Conservation (phyloP, 2,113 vertebrate genomes). For the Mola mola region DNA sequence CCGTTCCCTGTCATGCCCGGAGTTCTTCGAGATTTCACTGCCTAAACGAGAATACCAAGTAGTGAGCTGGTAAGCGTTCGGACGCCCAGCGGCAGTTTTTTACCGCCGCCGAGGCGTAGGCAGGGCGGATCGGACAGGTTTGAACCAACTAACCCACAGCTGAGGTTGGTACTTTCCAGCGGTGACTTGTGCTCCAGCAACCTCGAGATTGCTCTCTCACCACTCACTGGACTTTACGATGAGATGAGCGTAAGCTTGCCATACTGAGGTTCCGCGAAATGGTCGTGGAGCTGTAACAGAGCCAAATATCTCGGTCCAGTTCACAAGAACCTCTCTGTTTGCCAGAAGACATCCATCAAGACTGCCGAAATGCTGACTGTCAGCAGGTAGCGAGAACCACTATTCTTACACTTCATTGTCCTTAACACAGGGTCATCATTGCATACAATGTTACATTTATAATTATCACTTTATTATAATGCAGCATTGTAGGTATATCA, state of each 20-base stretch:
- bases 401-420: neutral
- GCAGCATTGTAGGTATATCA: neutral
- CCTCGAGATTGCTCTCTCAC: conserved; percentile 3
- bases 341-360: conserved; percentile 30
- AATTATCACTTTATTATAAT: neutral
- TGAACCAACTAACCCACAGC: neutral
- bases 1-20: conserved; percentile 35
- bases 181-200: conserved; percentile 15
- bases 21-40: conserved; percentile 40
- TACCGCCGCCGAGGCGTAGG: conserved; percentile 12
- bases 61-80: conserved; percentile 15
- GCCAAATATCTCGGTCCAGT: conserved; percentile 12
- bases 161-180: conserved; percentile 8
- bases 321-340: conserved; percentile 28
- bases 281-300: conserved; percentile 35
- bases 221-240: conserved; percentile 1
- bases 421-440: neutral
- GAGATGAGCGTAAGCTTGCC: conserved; percentile 17
- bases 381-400: conserved; percentile 62
- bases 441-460: neutral
- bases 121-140: conserved; percentile 20
- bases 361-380: conserved; percentile 71
- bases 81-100: conserved; percentile 17
- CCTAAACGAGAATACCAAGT: conserved; percentile 44
- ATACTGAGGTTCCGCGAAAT: conserved; percentile 15